These are phyloP conservation scores for Ephydatia muelleri DNA, from an alignment of 37 sponge, comb jelly and placozoan species.

Conservation along the genomic window DNA sequence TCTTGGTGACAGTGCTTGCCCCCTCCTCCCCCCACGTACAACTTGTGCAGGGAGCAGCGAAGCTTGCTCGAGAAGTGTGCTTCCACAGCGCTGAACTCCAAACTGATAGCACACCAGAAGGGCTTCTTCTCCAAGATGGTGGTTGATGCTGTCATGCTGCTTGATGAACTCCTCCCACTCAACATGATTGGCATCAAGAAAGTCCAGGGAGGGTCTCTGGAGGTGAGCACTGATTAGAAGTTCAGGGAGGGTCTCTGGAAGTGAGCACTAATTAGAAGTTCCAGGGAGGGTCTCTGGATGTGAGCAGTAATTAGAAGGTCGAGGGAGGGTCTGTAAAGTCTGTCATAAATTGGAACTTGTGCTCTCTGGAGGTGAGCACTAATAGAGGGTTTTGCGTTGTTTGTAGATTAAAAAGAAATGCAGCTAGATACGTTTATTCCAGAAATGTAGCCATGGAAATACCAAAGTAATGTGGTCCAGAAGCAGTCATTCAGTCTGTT, in stretches of 20 bases:
- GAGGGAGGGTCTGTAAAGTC: neutral
- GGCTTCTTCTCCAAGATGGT: conserved; percentile 99
- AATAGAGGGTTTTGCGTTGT: too few relatives aligned
- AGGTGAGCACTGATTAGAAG: conserved; percentile 33
- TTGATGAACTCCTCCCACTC: conserved; percentile 89
- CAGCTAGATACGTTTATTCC: too few relatives aligned
- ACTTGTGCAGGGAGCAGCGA: conserved; percentile 78
- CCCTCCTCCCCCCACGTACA: neutral
- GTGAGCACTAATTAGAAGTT: neutral
- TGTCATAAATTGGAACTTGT: neutral
- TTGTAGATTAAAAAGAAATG: too few relatives aligned
- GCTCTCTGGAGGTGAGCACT: too few relatives aligned
- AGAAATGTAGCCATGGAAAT: too few relatives aligned
- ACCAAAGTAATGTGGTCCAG: too few relatives aligned
- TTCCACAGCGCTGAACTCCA: conserved; percentile 92
- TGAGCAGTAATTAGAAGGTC: too few relatives aligned
- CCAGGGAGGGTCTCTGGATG: neutral
- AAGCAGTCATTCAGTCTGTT: too few relatives aligned
- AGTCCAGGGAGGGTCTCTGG: conserved; percentile 89
- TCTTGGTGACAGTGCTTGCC: too few relatives aligned
- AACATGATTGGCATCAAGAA: conserved; percentile 99
- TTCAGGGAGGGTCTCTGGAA: neutral
- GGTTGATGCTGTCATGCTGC: conserved; percentile 92
- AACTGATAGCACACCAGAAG: conserved; percentile 96
- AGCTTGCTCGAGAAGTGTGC: conserved; percentile 95